phyloP scores from a whole-genome alignment of 2,797 vertebrate genomes.

The Scleropages formosus region DNA sequence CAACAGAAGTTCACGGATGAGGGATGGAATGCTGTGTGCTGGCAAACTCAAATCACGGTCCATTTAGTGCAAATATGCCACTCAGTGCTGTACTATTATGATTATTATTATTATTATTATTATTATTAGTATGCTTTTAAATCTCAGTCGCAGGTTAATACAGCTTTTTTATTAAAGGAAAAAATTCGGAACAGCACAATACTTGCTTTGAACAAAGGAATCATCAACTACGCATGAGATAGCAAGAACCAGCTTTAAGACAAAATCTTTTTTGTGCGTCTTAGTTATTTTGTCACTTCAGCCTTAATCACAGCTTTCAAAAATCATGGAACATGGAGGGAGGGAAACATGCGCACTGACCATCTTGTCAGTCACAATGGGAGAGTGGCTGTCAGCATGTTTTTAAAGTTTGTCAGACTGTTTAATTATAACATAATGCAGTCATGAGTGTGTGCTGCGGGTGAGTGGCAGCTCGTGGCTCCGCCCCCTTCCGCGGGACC shows the following conservation, averaged over 20 bases:
- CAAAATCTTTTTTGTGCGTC: constrained; percentile 31
- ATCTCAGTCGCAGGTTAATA: neutral
- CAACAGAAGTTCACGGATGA: neutral
- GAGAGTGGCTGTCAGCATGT: constrained; percentile 78
- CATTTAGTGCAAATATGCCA: neutral
- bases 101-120: constrained; percentile 3
- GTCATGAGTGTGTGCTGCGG: constrained; percentile 71
- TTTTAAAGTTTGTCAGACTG: constrained; percentile 75
- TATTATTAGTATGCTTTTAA: constrained; percentile 5
- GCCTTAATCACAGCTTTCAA: constrained; percentile 55
- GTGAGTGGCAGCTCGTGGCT: constrained; percentile 79
- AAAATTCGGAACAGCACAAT: neutral
- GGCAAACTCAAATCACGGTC: neutral
- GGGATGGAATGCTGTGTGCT: neutral
- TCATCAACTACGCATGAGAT: constrained; percentile 27
- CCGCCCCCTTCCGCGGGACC: constrained; percentile 71
- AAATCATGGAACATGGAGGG: constrained; percentile 32
- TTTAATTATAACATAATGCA: constrained; percentile 84
- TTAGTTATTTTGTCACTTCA: constrained; percentile 43
- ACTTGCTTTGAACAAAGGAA: constrained; percentile 26
- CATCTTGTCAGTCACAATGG: constrained; percentile 76
- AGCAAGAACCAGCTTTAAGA: constrained; percentile 21
- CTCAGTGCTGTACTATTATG: neutral
- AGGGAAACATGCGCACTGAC: constrained; percentile 54
- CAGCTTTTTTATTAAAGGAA: neutral